These are phyloP conservation scores for Cheilosia grossa DNA, from an alignment of 2,888 invertebrate species.

Conservation along the genomic window DNA sequence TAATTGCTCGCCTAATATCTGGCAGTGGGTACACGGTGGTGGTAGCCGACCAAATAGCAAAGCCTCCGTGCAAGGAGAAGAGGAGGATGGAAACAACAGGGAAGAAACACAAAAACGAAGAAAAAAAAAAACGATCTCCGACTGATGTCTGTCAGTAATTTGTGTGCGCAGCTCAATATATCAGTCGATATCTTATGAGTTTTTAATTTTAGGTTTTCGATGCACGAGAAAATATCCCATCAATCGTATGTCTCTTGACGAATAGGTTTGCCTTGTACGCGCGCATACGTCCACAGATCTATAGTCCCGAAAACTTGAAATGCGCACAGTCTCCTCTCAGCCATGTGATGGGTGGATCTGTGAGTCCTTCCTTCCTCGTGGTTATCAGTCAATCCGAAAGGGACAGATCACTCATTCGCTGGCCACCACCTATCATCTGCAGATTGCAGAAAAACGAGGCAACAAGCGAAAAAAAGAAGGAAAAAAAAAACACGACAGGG, in stretches of 20 bases:
- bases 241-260: constrained; percentile 80
- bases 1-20: constrained; percentile 72
- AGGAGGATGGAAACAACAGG: constrained; percentile 9
- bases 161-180: constrained; percentile 81
- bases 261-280: constrained; percentile 49
- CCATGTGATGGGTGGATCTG: constrained; percentile 35
- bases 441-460: constrained; percentile 50
- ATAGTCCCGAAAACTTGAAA: constrained; percentile 67
- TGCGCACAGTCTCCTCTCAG: constrained; percentile 11
- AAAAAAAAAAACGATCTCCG: constrained; percentile 4
- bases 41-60: constrained; percentile 49
- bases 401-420: constrained; percentile 68
- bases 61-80: constrained; percentile 9
- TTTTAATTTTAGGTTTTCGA: constrained; percentile 83
- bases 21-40: constrained; percentile 6
- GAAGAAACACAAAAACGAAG: too few relatives aligned
- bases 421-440: constrained; percentile 68
- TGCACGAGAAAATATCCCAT: constrained; percentile 77
- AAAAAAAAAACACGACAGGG: constrained; percentile 17
- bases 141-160: constrained; percentile 79
- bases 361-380: constrained; percentile 64
- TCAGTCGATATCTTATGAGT: constrained; percentile 84
- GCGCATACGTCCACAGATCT: constrained; percentile 54
- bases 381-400: constrained; percentile 72
- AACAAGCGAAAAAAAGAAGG: background rate